Evolutionary conservation across 2,888 invertebrate genomes (phyloP), one percentile per base, ranked within the genome.

Genomic region (Nephrocerus scutellatus): DNA sequence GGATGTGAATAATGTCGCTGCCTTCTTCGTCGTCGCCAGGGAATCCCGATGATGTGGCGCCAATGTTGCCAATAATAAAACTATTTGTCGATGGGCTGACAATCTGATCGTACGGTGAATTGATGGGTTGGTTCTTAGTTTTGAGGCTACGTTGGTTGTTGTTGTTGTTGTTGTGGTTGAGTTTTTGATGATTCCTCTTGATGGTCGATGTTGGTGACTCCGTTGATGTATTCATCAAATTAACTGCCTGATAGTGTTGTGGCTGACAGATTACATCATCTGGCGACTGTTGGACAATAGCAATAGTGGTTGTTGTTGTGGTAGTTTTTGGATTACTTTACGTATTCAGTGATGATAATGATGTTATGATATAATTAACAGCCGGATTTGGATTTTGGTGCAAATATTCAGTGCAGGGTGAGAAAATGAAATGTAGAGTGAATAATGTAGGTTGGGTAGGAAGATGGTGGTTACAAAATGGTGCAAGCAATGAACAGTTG

Each of bases 281-380:
- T 40, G 46, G 44, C 12, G 46, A 46, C 44, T 43, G 46, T 41
- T 46, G 46, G 39, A 44, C 41, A 38, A 46, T 44, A n/a, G n/a
- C n/a, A n/a, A n/a, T n/a, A n/a, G n/a, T n/a, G n/a, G n/a, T n/a
- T n/a, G n/a, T n/a, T n/a, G n/a, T n/a, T n/a, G n/a, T n/a, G n/a
- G n/a, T n/a, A n/a, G n/a, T n/a, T n/a, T n/a, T n/a, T n/a, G n/a
- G n/a, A n/a, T n/a, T n/a, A n/a, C n/a, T n/a, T n/a, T n/a, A n/a
- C n/a, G n/a, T n/a, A n/a, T n/a, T n/a, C n/a, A n/a, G n/a, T n/a
- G n/a, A n/a, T n/a, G n/a, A n/a, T n/a, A n/a, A n/a, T n/a, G n/a
- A n/a, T n/a, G n/a, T n/a, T n/a, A n/a, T n/a, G n/a, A n/a, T n/a
- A n/a, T n/a, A n/a, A n/a, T n/a, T n/a, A n/a, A n/a, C n/a, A n/a